Evolutionary conservation across 2,888 invertebrate genomes (phyloP).

Genomic region (Meandrusa payeni): DNA sequence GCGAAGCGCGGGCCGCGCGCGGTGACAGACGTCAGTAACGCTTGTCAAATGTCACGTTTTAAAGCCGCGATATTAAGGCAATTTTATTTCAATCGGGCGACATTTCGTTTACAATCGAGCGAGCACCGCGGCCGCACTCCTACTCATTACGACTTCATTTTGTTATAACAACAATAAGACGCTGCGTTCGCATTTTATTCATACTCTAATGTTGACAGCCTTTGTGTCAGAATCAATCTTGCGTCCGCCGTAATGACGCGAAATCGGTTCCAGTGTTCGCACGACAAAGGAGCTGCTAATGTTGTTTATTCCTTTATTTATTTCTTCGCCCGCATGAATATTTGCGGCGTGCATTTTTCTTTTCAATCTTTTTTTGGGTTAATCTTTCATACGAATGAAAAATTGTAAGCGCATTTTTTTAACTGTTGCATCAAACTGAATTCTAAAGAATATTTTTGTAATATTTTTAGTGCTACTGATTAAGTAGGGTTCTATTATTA

Average conservation of each 20-base stretch:
- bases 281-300: constrained; percentile 68
- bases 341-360: constrained; percentile 33
- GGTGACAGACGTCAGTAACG: constrained; percentile 67
- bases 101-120: constrained; percentile 52
- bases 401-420: constrained; percentile 17
- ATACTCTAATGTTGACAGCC: constrained; percentile 60
- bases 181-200: constrained; percentile 51
- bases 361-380: constrained; percentile 23
- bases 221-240: constrained; percentile 74
- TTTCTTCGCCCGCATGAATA: constrained; percentile 26
- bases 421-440: constrained; percentile 14
- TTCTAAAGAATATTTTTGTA: not conserved
- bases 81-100: constrained; percentile 74
- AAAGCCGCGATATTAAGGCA: constrained; percentile 66
- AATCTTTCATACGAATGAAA: constrained; percentile 24
- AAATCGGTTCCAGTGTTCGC: constrained; percentile 64
- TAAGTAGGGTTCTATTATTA: too few relatives aligned
- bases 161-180: constrained; percentile 72
- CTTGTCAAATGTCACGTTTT: constrained; percentile 71
- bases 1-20: constrained; percentile 8
- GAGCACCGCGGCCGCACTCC: constrained; percentile 39
- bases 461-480: not conserved
- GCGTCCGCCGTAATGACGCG: constrained; percentile 64
- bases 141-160: constrained; percentile 78
- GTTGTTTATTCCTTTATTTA: constrained; percentile 57